Evolutionary conservation across 1,140 invertebrate genomes (phyloP), one percentile per base, ranked within the genome.

Genomic region (Glomeris maerens): DNA sequence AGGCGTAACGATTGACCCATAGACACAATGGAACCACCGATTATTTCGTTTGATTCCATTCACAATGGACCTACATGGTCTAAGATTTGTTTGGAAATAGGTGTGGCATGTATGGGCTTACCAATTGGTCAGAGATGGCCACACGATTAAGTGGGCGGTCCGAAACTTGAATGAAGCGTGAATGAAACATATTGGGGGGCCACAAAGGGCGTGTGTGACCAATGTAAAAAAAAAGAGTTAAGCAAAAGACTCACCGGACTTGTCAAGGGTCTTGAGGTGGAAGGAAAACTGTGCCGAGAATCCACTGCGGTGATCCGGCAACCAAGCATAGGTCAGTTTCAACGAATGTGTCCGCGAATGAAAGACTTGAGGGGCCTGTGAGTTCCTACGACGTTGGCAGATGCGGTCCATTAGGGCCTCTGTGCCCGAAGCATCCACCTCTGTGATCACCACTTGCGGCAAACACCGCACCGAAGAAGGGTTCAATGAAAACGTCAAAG

Each of bases 361-460:
- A 42, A 42, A 42, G 40, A 42, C 40, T 42, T 42, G 40, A 25
- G 40, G 40, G 4, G 4, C 4, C 20, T 42, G 40, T 21, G 20
- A 4, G 4, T 17, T 17, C 10, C 25, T 17, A 17, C 20, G 4
- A 42, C 5, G 4, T 7, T 17, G 4, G 40, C 40, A 42, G 20
- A 42, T 42, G 20, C 25, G 20, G 4, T 25, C 40, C 40, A 42
- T 42, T 17, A 42, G 17, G 17, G 25, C 40, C 17, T 17, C 5
- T 10, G 10, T 17, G 17, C 40, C 40, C 25, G 40, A 42, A 10
- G 20, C 17, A 17, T 42, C 20, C 5, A 5, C 40, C 25, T 42
- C 40, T 17, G 25, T 4, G 5, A 42, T 42, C 17, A 21, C 40
- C 20, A 42, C 40, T 25, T 42, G 5, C 5, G 40, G 40, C 4